These are phyloP conservation scores for Prionailurus bengalensis DNA, from an alignment of 2,113 vertebrate species.

Conservation along the genomic window DNA sequence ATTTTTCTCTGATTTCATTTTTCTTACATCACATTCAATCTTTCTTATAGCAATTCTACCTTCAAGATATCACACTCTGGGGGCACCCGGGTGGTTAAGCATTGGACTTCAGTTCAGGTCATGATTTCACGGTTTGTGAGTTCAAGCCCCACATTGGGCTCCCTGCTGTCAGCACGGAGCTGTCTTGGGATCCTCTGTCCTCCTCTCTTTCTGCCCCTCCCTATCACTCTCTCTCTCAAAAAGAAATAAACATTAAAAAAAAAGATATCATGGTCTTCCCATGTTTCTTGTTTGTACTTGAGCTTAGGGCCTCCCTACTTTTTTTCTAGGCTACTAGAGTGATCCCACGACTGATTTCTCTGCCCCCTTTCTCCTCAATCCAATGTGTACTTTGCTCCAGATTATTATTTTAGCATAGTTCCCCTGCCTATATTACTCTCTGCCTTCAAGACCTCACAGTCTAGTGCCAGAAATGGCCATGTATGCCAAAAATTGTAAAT, in stretches of 20 bases:
- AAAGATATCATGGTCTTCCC: neutral
- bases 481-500: neutral
- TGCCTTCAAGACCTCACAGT: neutral
- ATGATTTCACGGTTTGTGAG: no score
- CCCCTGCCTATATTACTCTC: neutral
- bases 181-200: no score
- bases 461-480: neutral
- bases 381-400: neutral
- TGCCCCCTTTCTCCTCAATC: neutral
- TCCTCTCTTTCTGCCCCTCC: no score
- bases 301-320: neutral
- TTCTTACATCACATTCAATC: neutral
- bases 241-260: no score
- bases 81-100: no score
- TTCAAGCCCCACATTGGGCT: no score
- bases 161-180: no score
- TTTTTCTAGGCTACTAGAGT: neutral
- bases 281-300: neutral
- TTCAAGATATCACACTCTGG: neutral
- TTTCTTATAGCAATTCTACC: neutral
- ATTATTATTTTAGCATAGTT: constrained; percentile 5
- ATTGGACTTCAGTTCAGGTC: no score
- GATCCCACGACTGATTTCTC: neutral
- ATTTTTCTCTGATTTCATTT: neutral
- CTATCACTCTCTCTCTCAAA: no score